Evolutionary conservation across 2,113 vertebrate genomes (phyloP), one percentile per base, ranked within the genome.

Genomic region (Sitta europaea): DNA sequence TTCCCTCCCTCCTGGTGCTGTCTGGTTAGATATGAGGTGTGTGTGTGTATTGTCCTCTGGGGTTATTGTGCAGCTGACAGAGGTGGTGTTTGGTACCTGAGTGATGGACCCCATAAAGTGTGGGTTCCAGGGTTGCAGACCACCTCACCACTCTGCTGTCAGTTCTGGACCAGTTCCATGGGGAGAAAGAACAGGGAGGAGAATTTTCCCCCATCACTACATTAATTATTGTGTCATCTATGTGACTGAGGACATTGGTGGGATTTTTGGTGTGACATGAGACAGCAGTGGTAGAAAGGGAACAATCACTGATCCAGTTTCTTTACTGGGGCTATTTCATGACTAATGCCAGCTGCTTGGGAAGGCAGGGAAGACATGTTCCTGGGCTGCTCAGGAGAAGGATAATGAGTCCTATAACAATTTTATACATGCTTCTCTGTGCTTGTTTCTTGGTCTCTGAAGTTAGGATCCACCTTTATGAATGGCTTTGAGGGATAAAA

Each of bases 291-390:
- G 42, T 65, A 22, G 58, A 28, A 70, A 66, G n/a, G 68, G 28
- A 79, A 9, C 28, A 38, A 4, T 57, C 24, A 6, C 24, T 51
- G 35, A 55, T 84, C 14, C 25, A 22, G 9, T 50, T 48, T 16
- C 25, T 54, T 54, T 83, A 43, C 9, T 42, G n/a, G 24, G 45
- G 10, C n/a, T 65, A 5, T 43, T 38, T 73, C 25, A 20, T 1
- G 7, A 11, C 47, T 45, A 28, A n/a, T 5, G 21, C 14, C 0
- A 3, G 36, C 31, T 2, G 3, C 57, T 58, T 40, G 40, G 73
- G 31, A 43, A 51, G 58, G 48, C 71, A 42, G 36, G 55, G 13
- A 53, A 43, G 77, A 14, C 1, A 18, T 28, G n/a, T 62, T 35
- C 33, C 51, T 47, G n/a, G 25, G 68, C 47, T 1, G 3, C 48